Evolutionary conservation across 2,113 vertebrate genomes (phyloP).

Genomic region (Gasterosteus aculeatus): DNA sequence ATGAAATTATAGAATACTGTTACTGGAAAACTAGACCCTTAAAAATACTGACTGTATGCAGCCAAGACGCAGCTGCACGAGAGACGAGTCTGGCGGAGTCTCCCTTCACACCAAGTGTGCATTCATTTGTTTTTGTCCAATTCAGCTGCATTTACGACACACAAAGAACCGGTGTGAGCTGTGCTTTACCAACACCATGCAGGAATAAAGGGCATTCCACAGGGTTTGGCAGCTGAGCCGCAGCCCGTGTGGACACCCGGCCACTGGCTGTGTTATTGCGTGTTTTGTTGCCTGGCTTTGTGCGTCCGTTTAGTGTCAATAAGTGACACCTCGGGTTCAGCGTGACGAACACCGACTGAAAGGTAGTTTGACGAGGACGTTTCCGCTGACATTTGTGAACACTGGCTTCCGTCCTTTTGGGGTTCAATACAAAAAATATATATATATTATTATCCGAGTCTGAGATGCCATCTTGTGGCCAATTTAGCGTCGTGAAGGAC

Average conservation of each 20-base stretch:
- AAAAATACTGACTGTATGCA: slow-evolving; percentile 81
- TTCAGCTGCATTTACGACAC: slow-evolving; percentile 36
- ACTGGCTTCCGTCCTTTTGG: not conserved
- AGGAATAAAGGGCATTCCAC: not conserved
- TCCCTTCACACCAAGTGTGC: not conserved
- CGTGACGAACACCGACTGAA: not conserved
- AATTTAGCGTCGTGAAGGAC: not conserved
- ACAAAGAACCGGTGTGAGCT: not conserved
- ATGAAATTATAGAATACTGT: slow-evolving; percentile 91
- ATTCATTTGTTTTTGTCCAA: not conserved
- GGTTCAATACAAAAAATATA: not conserved
- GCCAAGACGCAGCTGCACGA: slow-evolving; percentile 85
- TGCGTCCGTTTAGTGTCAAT: not conserved
- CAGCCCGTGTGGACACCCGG: not conserved
- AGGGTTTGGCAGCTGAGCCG: not conserved
- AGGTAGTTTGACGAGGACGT: not conserved
- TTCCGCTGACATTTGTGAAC: not conserved
- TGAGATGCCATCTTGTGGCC: not conserved
- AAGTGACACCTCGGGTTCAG: not conserved
- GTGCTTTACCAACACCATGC: not conserved
- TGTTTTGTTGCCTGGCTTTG: not conserved
- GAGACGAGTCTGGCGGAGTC: slow-evolving; percentile 75
- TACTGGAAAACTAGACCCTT: slow-evolving; percentile 90
- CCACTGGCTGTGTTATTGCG: not conserved
- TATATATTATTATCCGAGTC: not conserved